Conservation (phyloP, 2,888 invertebrate species). For the Lymantria monacha region DNA sequence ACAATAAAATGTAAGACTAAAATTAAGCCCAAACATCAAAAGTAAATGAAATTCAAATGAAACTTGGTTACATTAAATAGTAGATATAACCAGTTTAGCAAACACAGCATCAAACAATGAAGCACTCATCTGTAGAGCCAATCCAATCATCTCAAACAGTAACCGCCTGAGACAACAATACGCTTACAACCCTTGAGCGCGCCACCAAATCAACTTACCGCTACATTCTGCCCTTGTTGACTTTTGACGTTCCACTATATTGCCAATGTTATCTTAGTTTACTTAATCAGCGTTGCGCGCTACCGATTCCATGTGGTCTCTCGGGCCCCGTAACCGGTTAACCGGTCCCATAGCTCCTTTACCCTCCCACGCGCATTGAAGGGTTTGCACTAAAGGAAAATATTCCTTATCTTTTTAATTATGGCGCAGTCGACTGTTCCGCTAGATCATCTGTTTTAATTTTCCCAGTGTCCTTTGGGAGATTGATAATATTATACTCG, state of each 20-base stretch:
- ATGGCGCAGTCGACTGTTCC: conserved; percentile 65
- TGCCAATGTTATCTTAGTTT: conserved; percentile 79
- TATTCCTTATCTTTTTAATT: conserved; percentile 82
- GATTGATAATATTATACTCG: conserved; percentile 37
- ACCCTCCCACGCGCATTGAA: conserved; percentile 43
- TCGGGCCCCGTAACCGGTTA: conserved; percentile 75
- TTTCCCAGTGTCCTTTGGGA: conserved; percentile 61
- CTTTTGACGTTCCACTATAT: conserved; percentile 75
- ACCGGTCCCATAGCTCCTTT: conserved; percentile 49
- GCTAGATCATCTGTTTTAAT: conserved; percentile 79
- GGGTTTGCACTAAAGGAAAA: conserved; percentile 72
- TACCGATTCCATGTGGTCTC: conserved; percentile 65
- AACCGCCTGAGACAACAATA: conserved; percentile 71
- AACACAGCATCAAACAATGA: conserved; percentile 61
- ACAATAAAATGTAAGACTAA: background rate
- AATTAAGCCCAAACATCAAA: background rate
- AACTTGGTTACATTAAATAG: conserved; percentile 24
- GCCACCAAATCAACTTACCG: conserved; percentile 75
- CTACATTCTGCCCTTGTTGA: conserved; percentile 78
- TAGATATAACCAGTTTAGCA: conserved; percentile 37
- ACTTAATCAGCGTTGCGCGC: conserved; percentile 77
- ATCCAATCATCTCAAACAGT: conserved; percentile 79
- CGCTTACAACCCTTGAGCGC: conserved; percentile 72
- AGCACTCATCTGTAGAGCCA: conserved; percentile 64
- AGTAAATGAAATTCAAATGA: conserved; percentile 12